These are phyloP conservation scores for Columba guinea DNA, from an alignment of 2,797 vertebrate genomes.

Conservation along the genomic window DNA sequence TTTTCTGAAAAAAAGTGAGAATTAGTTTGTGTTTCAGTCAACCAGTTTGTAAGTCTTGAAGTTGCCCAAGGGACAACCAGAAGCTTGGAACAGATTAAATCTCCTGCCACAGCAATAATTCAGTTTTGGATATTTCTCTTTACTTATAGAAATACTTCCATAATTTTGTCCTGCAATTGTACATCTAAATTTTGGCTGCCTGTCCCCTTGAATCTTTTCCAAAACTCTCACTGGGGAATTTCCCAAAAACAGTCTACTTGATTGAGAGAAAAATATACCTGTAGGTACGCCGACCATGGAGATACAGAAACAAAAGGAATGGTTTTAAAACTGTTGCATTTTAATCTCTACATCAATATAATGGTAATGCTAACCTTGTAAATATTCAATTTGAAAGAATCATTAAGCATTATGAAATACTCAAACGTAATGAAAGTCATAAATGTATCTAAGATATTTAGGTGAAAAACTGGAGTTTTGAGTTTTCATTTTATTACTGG, in stretches of 20 bases:
- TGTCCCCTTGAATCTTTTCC: not conserved
- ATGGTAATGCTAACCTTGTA: not conserved
- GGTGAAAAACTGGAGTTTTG: not conserved
- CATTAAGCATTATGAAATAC: not conserved
- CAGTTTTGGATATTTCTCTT: not conserved
- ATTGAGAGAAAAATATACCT: not conserved
- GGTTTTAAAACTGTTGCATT: not conserved
- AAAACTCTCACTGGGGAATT: not conserved
- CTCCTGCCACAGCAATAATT: not conserved
- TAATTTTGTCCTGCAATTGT: not conserved
- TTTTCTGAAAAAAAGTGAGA: not conserved
- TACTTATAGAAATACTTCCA: not conserved
- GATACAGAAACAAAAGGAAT: not conserved
- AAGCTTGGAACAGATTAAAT: not conserved
- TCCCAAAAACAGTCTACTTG: accelerated
- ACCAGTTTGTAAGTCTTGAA: not conserved
- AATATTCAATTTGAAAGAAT: not conserved
- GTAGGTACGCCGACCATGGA: not conserved
- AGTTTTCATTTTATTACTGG: not conserved
- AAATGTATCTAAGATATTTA: not conserved
- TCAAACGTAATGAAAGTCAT: not conserved
- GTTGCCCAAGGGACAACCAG: not conserved
- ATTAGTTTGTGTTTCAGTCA: not conserved
- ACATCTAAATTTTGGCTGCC: not conserved
- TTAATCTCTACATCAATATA: not conserved